These are phyloP conservation scores for Meganola albula DNA, from an alignment of 2,888 invertebrate species.

Conservation along the genomic window DNA sequence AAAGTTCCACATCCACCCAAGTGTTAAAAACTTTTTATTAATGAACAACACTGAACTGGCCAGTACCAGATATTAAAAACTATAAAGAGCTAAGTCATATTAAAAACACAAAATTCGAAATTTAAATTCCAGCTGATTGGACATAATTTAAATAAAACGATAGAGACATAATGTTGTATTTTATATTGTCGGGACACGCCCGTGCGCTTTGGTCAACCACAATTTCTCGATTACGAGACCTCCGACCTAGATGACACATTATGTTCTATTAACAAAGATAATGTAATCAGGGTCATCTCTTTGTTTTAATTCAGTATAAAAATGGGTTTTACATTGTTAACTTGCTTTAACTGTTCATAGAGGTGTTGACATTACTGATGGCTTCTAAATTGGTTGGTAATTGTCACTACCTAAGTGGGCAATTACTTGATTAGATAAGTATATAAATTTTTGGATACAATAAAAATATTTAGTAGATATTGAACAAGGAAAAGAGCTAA, in stretches of 20 bases:
- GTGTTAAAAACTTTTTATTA: constrained; percentile 6
- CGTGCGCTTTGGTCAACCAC: constrained; percentile 41
- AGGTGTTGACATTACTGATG: no score
- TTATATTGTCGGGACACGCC: constrained; percentile 20
- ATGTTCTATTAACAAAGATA: constrained; percentile 64
- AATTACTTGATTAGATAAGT: no score
- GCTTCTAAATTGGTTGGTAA: no score
- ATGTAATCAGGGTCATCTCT: constrained; percentile 55
- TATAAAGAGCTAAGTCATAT: no score
- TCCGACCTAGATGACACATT: constrained; percentile 53
- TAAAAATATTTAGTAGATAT: no score
- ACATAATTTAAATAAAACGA: neutral
- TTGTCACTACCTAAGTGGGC: no score
- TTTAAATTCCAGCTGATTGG: constrained; percentile 1
- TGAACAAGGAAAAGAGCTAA: no score
- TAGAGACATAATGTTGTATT: neutral
- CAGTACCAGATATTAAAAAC: no score
- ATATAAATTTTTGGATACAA: no score
- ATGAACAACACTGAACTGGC: no score
- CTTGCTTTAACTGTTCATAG: no score
- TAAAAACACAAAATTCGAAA: constrained; percentile 6
- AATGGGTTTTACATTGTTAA: neutral
- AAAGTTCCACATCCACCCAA: constrained; percentile 64
- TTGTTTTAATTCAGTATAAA: constrained; percentile 22
- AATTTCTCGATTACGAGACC: constrained; percentile 57